Percentiles rank a stretch among this genome's conserved stretches.
Conservation (phyloP, 2,113 vertebrate genomes). For the Reinhardtius hippoglossoides region DNA sequence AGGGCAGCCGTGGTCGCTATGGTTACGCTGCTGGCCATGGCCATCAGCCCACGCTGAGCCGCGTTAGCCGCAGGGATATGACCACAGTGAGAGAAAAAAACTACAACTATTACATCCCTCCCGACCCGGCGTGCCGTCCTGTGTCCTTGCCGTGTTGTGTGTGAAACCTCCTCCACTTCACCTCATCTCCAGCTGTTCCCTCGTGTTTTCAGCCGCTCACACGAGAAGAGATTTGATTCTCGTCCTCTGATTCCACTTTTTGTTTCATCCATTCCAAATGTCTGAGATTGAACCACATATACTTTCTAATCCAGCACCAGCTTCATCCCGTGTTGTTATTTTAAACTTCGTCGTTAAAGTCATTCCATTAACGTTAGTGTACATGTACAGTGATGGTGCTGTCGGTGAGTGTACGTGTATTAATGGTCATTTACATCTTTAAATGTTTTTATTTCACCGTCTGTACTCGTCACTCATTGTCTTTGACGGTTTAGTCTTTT, state of each 20-base stretch:
- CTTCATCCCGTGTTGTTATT: constrained; percentile 2
- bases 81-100: constrained; percentile 67
- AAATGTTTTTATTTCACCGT: too few relatives aligned
- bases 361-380: not conserved
- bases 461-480: too few relatives aligned
- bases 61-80: constrained; percentile 71
- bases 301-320: not conserved
- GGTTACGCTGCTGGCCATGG: constrained; percentile 49
- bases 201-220: not conserved
- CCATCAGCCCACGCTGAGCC: constrained; percentile 38
- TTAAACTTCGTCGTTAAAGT: not conserved
- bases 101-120: constrained; percentile 4
- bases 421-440: too few relatives aligned
- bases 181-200: not conserved
- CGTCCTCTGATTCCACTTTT: not conserved
- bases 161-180: constrained; percentile 16
- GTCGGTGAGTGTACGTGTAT: not conserved
- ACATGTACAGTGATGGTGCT: not conserved
- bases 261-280: not conserved
- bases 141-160: constrained; percentile 28
- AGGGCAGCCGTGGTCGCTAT: constrained; percentile 54
- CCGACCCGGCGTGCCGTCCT: constrained; percentile 12
- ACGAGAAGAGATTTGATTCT: not conserved
- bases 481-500: too few relatives aligned
- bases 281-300: not conserved